Conservation (phyloP, 2,113 vertebrate species). For the Pleuronectes platessa region DNA sequence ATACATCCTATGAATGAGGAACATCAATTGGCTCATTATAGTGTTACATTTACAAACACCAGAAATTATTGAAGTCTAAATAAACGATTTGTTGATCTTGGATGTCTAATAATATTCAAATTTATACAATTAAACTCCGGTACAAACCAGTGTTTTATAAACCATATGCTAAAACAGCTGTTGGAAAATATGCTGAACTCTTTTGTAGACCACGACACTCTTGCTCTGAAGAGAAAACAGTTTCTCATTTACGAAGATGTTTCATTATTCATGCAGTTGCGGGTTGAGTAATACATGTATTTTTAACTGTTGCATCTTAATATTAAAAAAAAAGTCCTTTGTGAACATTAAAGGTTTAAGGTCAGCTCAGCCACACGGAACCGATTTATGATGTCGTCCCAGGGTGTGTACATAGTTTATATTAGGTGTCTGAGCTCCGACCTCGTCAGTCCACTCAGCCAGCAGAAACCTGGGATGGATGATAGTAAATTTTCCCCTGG, state of each 20-base stretch:
- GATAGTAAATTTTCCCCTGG: slow-evolving; percentile 44
- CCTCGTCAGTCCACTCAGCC: slow-evolving; percentile 38
- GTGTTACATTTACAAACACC: not conserved
- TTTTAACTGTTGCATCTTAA: not conserved
- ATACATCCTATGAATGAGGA: not conserved
- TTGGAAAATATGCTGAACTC: not conserved
- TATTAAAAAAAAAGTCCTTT: not conserved
- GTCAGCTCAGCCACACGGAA: slow-evolving; percentile 8
- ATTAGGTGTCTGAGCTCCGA: slow-evolving; percentile 42
- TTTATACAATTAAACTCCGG: not conserved
- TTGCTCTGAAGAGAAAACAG: not conserved
- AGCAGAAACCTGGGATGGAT: slow-evolving; percentile 38
- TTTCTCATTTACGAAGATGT: not conserved
- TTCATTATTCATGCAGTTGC: not conserved
- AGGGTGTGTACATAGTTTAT: slow-evolving; percentile 14
- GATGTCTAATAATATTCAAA: not conserved
- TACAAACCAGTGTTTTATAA: not conserved
- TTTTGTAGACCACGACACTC: slow-evolving; percentile 6
- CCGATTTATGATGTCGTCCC: slow-evolving; percentile 16
- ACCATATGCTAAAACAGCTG: not conserved
- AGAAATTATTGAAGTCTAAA: not conserved
- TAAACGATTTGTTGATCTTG: not conserved
- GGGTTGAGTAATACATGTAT: not conserved
- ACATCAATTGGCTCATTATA: not conserved
- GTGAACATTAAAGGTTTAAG: slow-evolving; percentile 13